Evolutionary conservation across 2,113 vertebrate genomes (phyloP).

Genomic region (Sylvia atricapilla): DNA sequence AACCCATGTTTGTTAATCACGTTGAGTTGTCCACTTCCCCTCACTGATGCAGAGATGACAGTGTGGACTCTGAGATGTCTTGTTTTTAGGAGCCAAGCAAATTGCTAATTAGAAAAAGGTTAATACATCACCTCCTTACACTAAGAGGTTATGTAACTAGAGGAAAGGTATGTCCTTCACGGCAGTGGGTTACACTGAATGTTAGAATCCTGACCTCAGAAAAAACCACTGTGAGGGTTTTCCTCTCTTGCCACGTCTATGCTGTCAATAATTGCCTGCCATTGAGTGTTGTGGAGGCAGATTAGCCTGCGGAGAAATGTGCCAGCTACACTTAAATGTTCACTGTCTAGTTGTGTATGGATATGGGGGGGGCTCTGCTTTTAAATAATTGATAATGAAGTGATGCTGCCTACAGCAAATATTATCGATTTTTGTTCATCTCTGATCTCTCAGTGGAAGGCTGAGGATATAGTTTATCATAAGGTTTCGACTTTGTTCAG

Average conservation of each 20-base stretch:
- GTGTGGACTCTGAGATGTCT: slow-evolving; percentile 35
- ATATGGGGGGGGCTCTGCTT: background rate
- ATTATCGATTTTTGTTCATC: background rate
- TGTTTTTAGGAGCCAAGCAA: slow-evolving; percentile 38
- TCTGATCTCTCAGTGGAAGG: background rate
- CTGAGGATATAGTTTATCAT: background rate
- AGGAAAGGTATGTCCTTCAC: slow-evolving; percentile 30
- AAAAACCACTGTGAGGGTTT: background rate
- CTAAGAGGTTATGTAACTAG: slow-evolving; percentile 33
- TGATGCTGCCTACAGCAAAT: background rate
- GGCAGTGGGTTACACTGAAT: background rate
- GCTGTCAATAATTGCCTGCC: background rate
- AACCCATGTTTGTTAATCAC: background rate
- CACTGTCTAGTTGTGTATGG: background rate
- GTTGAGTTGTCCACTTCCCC: background rate
- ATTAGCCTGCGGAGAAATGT: background rate
- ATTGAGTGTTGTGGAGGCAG: background rate
- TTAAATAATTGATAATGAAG: slow-evolving; percentile 51
- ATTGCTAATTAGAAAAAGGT: slow-evolving; percentile 22
- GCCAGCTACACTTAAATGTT: background rate
- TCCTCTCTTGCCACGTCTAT: background rate
- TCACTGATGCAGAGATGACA: slow-evolving; percentile 1
- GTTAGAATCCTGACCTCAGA: background rate
- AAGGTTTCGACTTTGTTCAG: background rate
- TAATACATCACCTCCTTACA: slow-evolving; percentile 13